Evolutionary conservation across 2,888 invertebrate genomes (phyloP).

Genomic region (Chrysolina oricalcia): DNA sequence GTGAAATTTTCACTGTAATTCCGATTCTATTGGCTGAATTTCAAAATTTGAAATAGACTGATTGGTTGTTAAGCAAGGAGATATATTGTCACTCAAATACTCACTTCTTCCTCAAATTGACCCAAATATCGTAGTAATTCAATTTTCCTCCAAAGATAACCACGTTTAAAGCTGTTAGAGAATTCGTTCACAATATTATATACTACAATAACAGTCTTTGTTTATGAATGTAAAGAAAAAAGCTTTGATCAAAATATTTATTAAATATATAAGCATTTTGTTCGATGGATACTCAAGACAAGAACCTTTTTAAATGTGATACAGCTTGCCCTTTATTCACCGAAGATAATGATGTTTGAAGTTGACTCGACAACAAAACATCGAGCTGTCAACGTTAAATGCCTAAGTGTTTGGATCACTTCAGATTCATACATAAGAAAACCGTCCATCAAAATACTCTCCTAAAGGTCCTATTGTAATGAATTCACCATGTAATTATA

Average conservation of each 20-base stretch:
- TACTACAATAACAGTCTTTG: slow-evolving; percentile 46
- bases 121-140: too few relatives aligned
- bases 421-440: slow-evolving; percentile 46
- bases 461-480: slow-evolving; percentile 51
- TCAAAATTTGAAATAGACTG: too few relatives aligned
- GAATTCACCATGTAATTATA: slow-evolving; percentile 41
- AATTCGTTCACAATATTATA: slow-evolving; percentile 26
- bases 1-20: too few relatives aligned
- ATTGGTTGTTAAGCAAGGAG: too few relatives aligned
- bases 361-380: slow-evolving; percentile 61
- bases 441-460: slow-evolving; percentile 53
- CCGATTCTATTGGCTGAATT: too few relatives aligned
- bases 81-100: too few relatives aligned
- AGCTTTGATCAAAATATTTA: slow-evolving; percentile 56
- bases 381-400: slow-evolving; percentile 63
- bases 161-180: not conserved
- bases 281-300: slow-evolving; percentile 56
- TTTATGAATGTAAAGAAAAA: slow-evolving; percentile 44
- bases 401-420: slow-evolving; percentile 64
- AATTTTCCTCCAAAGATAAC: not conserved
- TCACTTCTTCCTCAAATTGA: too few relatives aligned
- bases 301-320: slow-evolving; percentile 55
- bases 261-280: slow-evolving; percentile 59
- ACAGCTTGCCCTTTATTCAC: slow-evolving; percentile 51
- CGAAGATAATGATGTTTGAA: slow-evolving; percentile 63